Conservation (phyloP, 64 coral and sea anemone genomes). For the Pachyseris speciosa region DNA sequence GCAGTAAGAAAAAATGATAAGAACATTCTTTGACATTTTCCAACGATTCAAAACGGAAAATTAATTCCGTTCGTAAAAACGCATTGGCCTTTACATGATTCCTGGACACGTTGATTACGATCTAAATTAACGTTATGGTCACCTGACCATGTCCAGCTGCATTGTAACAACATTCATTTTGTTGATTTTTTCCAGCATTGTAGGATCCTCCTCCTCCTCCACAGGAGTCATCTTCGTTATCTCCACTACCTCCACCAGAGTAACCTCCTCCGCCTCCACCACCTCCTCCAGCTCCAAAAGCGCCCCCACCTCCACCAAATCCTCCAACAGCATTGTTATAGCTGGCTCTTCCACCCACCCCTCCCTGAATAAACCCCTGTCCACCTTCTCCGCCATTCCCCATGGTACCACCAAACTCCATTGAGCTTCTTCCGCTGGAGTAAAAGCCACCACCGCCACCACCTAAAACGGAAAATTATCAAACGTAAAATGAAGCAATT, state of each 20-base stretch:
- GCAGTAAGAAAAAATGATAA: no score
- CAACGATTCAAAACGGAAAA: no score
- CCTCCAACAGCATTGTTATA: background rate
- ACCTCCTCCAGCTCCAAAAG: background rate
- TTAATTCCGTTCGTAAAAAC: no score
- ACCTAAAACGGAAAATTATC: background rate
- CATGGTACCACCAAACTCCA: background rate
- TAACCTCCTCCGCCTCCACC: slow-evolving; percentile 36
- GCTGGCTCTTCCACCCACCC: background rate
- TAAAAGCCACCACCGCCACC: slow-evolving; percentile 27
- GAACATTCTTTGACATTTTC: no score
- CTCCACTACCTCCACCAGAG: slow-evolving; percentile 31
- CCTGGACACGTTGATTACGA: no score
- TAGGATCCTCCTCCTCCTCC: slow-evolving; percentile 53
- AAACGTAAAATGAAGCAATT: no score
- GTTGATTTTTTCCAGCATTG: slow-evolving; percentile 11
- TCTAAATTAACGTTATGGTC: background rate
- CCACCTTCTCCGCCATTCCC: slow-evolving; percentile 30
- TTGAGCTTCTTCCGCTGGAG: background rate
- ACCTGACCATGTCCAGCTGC: slow-evolving; percentile 22
- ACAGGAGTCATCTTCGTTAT: background rate
- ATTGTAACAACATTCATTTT: slow-evolving; percentile 47
- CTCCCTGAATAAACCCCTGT: slow-evolving; percentile 28
- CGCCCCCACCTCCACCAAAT: slow-evolving; percentile 8
- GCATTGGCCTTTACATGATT: no score